phyloP scores from a whole-genome alignment of 1,140 invertebrate genomes.

The Ips typographus region DNA sequence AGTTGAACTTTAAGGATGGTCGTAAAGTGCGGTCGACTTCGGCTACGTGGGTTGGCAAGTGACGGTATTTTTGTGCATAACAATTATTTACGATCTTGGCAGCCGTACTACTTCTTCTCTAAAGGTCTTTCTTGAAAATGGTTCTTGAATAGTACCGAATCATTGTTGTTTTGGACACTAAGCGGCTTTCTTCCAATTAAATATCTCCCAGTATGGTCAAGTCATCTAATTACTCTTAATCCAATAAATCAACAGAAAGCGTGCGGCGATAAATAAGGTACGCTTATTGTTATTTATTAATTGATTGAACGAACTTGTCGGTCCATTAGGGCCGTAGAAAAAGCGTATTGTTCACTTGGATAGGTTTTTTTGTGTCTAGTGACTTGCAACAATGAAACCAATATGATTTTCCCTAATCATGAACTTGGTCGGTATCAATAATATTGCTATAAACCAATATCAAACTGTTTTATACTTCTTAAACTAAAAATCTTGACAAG shows the following conservation, averaged over 20 bases:
- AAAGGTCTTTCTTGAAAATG: not conserved
- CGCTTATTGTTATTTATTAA: constrained; percentile 31
- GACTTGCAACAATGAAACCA: constrained; percentile 26
- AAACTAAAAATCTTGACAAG: too few species aligned
- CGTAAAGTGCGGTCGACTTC: constrained; percentile 15
- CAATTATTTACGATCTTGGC: constrained; percentile 14
- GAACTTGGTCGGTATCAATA: too few species aligned
- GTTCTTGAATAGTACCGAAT: not conserved
- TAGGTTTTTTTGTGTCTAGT: constrained; percentile 24
- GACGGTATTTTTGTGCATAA: constrained; percentile 7
- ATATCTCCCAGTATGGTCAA: not conserved
- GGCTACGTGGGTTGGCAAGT: constrained; percentile 9
- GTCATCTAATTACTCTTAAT: constrained; percentile 24
- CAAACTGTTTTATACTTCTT: too few species aligned
- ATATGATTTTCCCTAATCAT: not conserved
- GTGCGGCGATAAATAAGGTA: constrained; percentile 21
- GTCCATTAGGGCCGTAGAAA: constrained; percentile 31
- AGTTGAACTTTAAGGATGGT: constrained; percentile 27
- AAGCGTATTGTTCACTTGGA: constrained; percentile 22
- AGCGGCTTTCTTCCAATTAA: constrained; percentile 6
- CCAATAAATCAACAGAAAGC: constrained; percentile 15
- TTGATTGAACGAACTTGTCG: constrained; percentile 34
- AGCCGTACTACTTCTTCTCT: constrained; percentile 3
- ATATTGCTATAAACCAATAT: too few species aligned
- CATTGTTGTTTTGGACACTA: not conserved